Evolutionary conservation across 2,888 invertebrate genomes (phyloP).

Genomic region (Suillia variegata): DNA sequence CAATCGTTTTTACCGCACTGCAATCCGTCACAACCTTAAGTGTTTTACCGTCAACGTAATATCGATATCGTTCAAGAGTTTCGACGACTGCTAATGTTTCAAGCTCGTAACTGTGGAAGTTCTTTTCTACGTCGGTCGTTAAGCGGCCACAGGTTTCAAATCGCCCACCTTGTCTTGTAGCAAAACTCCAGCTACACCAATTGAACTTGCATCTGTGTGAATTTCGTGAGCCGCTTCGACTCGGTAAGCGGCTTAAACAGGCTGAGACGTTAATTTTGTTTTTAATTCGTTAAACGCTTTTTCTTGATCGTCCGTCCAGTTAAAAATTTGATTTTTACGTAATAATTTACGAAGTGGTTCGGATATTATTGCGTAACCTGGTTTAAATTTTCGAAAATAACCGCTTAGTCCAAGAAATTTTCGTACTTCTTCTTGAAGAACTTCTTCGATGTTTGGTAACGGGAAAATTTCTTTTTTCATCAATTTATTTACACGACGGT

Average conservation of each 20-base stretch:
- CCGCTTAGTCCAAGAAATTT: conserved; percentile 26
- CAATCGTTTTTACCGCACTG: conserved; percentile 14
- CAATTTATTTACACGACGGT: conserved; percentile 1
- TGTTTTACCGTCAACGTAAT: conserved; percentile 26
- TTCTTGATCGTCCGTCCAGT: conserved; percentile 16
- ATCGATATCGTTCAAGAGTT: conserved; percentile 21
- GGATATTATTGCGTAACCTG: conserved; percentile 21
- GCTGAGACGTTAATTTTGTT: not conserved
- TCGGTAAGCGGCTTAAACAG: conserved; percentile 21
- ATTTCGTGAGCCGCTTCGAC: conserved; percentile 9
- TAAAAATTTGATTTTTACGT: conserved; percentile 12
- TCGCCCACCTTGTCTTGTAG: conserved; percentile 6
- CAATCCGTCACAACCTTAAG: conserved; percentile 22
- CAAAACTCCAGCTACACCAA: conserved; percentile 6
- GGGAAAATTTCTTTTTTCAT: conserved; percentile 24
- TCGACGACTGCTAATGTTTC: conserved; percentile 37
- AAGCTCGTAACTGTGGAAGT: conserved; percentile 49
- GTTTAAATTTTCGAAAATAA: conserved; percentile 14
- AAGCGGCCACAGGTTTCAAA: conserved; percentile 19
- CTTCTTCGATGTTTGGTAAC: conserved; percentile 26
- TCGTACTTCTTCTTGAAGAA: conserved; percentile 16
- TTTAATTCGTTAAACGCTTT: conserved; percentile 18
- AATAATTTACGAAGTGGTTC: conserved; percentile 17
- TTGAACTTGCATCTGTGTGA: conserved; percentile 10
- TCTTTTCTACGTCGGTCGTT: conserved; percentile 10